Evolutionary conservation across 1,140 invertebrate species (phyloP).

Genomic region (Procambarus virginalis): DNA sequence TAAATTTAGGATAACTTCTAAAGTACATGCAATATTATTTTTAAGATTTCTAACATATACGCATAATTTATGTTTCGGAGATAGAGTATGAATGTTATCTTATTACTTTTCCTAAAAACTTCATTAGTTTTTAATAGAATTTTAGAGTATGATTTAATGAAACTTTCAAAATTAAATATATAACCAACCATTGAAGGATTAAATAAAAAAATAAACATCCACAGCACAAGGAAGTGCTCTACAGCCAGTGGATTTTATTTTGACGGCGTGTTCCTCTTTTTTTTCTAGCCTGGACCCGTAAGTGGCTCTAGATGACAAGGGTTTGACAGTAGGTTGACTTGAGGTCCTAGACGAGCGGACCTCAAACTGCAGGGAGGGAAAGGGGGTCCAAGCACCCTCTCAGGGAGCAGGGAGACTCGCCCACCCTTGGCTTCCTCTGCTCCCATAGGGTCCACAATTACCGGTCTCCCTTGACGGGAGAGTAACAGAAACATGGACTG

Average conservation of each 20-base stretch:
- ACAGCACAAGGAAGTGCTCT: background rate
- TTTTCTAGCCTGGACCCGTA: slow-evolving; percentile 30
- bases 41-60: no score
- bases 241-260: background rate
- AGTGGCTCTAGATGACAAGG: background rate
- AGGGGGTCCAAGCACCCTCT: no score
- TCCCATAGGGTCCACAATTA: no score
- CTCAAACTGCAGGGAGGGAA: background rate
- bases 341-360: background rate
- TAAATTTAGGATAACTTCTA: no score
- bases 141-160: background rate
- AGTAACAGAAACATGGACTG: no score
- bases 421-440: no score
- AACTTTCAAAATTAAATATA: background rate
- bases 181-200: background rate
- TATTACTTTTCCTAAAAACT: no score
- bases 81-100: no score
- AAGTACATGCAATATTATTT: no score
- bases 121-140: background rate
- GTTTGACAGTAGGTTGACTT: background rate
- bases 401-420: no score
- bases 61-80: no score
- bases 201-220: background rate
- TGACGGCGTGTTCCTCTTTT: background rate
- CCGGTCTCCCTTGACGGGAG: no score